Base-by-base conservation (phyloP, 64 coral and sea anemone genomes). In the Montipora efflorescens region DNA sequence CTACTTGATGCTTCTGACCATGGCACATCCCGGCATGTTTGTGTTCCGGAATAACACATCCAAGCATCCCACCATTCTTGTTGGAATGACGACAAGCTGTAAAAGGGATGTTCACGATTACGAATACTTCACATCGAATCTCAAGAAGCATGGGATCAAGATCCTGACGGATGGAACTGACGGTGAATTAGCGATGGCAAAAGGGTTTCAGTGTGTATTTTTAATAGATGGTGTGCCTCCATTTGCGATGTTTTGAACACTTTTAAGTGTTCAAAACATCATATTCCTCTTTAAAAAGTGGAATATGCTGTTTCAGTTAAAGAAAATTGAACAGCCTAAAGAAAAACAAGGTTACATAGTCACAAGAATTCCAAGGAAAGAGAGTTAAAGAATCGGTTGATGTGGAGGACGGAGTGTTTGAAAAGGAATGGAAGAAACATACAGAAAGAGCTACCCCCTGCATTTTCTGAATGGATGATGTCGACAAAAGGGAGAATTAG, bases 11-110 rank as follows among this genome's bases (percentile, higher is more conserved):
- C 91, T 81, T 15, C 18, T 91, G 19, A 87, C 88, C 12, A 87
- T 95, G 21, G 88, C 94, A 44, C 79, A 95, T 48, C 88, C 88
- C 7, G 36, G 36, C 36, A 87, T 95, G 75, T 95, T 95, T 72
- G 88, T 91, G 0, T 86, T 85, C 43, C 80, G 87, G 71, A 90
- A 67, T 5, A 94, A 90, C 18, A 53, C 22, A 82, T 13, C 75
- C 5, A 90, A 78, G 61, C 87, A 94, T 57, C 93, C 79, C 53
- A 90, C 93, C 47, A 94, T 87, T 72, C 55, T 95, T 15, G 93
- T 69, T 19, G 87, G 87, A 10, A 14, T 94, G 23, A 94, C 85
- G 87, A 94, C 87, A 0, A 90, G 87, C 0, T 66, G 49, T 5
- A 47, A 78, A 0, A 94, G 90, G 20, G 79, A 89, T 51, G 66